Evolutionary conservation across 1,140 invertebrate species (phyloP).

Genomic region (Augochlora pura): DNA sequence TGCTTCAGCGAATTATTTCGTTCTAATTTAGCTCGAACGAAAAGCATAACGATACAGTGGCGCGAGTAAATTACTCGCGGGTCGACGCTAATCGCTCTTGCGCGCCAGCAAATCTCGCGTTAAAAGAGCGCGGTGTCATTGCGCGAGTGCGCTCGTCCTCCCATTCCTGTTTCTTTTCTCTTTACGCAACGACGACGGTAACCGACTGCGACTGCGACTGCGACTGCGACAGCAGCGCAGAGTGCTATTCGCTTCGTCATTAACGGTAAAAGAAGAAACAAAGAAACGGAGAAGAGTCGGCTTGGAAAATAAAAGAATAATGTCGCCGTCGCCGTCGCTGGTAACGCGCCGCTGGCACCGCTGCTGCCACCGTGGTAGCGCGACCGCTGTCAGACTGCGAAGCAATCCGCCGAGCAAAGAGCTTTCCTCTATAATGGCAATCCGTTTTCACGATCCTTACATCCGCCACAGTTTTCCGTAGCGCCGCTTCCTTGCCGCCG

Average conservation of each 20-base stretch:
- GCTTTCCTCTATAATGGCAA: neutral
- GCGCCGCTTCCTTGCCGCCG: neutral
- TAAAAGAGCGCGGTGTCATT: constrained; percentile 26
- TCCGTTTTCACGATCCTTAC: neutral
- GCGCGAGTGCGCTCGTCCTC: neutral
- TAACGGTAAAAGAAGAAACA: constrained; percentile 6
- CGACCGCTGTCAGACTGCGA: neutral
- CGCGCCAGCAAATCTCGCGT: constrained; percentile 45
- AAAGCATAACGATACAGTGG: constrained; percentile 31
- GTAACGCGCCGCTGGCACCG: too few species aligned
- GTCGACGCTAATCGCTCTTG: constrained; percentile 38
- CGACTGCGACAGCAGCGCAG: neutral
- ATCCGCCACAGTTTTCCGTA: neutral
- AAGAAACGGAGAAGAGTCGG: neutral
- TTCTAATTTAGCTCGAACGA: constrained; percentile 37
- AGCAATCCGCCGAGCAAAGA: constrained; percentile 27
- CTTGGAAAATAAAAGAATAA: constrained; percentile 13
- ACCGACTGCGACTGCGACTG: too few species aligned
- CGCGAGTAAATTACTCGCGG: constrained; percentile 39
- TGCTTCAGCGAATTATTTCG: constrained; percentile 38
- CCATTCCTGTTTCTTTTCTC: neutral
- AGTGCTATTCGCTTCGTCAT: constrained; percentile 20
- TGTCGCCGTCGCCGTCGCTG: constrained; percentile 3
- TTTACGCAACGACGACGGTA: neutral
- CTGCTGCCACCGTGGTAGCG: too few species aligned